These are phyloP conservation scores for Aphaenogaster floridana DNA, from an alignment of 1,140 invertebrate species.

Conservation along the genomic window DNA sequence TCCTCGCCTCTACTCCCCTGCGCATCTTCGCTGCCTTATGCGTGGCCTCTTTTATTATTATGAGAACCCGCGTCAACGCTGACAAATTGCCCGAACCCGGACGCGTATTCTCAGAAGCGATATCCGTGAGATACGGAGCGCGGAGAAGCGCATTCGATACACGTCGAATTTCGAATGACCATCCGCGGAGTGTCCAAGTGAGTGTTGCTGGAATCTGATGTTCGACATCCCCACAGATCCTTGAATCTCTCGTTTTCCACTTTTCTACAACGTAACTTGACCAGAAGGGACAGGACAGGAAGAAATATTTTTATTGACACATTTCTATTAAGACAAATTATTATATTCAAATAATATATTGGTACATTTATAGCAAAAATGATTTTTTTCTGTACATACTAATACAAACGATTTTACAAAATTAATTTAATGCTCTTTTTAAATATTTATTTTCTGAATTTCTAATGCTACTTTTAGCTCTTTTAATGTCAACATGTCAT, in stretches of 20 bases:
- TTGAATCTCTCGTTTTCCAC: not conserved
- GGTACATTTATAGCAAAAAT: not conserved
- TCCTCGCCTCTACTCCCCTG: not conserved
- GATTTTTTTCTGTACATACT: not conserved
- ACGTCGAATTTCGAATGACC: slow-evolving; percentile 57
- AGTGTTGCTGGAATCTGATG: not conserved
- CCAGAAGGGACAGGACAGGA: not conserved
- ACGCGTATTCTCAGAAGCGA: slow-evolving; percentile 67
- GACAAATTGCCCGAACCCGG: slow-evolving; percentile 67
- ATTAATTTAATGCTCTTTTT: not conserved
- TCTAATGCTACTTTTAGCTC: not conserved
- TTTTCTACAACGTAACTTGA: not conserved
- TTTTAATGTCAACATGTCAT: not conserved
- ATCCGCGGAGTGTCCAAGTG: not conserved
- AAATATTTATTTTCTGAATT: not conserved
- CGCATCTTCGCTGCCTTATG: slow-evolving; percentile 35
- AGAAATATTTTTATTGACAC: slow-evolving; percentile 5
- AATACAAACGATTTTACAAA: not conserved
- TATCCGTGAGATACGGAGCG: slow-evolving; percentile 62
- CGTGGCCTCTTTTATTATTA: slow-evolving; percentile 67
- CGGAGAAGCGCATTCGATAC: slow-evolving; percentile 59
- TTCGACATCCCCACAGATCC: not conserved
- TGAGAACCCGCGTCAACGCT: slow-evolving; percentile 71
- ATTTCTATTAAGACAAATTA: not conserved
- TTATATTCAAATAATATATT: not conserved